These are phyloP conservation scores for Rhabditoides inermis DNA, from an alignment of 2,888 invertebrate genomes.

Conservation along the genomic window DNA sequence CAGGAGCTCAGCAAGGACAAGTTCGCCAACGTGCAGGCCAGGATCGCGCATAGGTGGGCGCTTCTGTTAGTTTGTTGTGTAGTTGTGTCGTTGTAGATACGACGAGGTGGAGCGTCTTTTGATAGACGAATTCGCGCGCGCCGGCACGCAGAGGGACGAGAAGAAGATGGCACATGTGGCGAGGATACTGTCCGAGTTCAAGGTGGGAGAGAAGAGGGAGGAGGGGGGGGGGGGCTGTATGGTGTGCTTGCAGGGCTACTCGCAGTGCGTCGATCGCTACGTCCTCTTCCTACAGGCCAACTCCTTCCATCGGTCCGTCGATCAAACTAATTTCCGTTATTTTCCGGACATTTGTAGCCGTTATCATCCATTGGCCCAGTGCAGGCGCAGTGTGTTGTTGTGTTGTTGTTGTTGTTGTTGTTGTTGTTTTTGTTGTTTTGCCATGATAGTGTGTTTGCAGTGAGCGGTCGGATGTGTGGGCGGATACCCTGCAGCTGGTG, in stretches of 20 bases:
- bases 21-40: constrained; percentile 42
- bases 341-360: too few relatives aligned
- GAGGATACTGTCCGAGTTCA: constrained; percentile 82
- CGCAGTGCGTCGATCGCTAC: constrained; percentile 88
- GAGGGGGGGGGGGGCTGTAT: too few relatives aligned
- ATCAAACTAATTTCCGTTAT: too few relatives aligned
- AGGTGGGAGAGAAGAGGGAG: constrained; percentile 57
- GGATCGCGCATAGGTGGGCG: constrained; percentile 37
- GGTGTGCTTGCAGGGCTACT: constrained; percentile 64
- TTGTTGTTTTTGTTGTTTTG: too few relatives aligned
- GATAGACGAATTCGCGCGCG: constrained; percentile 84
- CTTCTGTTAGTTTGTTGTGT: neutral
- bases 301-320: constrained; percentile 20
- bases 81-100: constrained; percentile 26
- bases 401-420: too few relatives aligned
- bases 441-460: too few relatives aligned
- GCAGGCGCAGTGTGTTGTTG: too few relatives aligned
- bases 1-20: constrained; percentile 64
- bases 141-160: constrained; percentile 74
- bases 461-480: constrained; percentile 83
- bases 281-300: constrained; percentile 84
- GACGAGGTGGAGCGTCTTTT: constrained; percentile 59
- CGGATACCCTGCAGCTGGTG: constrained; percentile 79
- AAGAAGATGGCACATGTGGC: constrained; percentile 88
- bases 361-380: too few relatives aligned